Evolutionary conservation across 2,888 invertebrate species (phyloP), one percentile per base, ranked within the genome.

Genomic region (Hoplodrina blanda): DNA sequence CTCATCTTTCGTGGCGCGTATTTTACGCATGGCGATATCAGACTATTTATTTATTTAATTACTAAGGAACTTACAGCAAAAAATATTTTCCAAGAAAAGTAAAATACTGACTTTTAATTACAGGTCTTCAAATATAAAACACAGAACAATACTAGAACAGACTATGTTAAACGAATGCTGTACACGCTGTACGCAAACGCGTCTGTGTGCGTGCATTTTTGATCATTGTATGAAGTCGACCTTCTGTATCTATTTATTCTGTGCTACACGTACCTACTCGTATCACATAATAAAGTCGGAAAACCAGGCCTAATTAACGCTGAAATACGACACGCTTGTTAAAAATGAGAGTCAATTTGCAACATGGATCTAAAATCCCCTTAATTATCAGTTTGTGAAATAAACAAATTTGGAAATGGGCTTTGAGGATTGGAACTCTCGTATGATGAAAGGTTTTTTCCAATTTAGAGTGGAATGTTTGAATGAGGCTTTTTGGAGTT

Each of bases 251-350:
- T 13, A 37, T 30, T 8, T 46, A 46, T 52, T 65, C 25, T 11
- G 8, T 46, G 37, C 15, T 2, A 46, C 73, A 71, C 56, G 65
- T 46, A 46, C 37, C 37, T 37, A 37, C 46, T 46, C n/a, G 53
- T 78, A 73, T 79, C 72, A 62, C 62, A 85, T 85, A 85, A 87
- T 90, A 87, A 88, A 89, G 81, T 82, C 78, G 71, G 83, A 86
- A 85, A 88, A 84, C 79, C 78, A 83, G 86, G 86, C 89, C 91
- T 87, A 90, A 91, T 91, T 89, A 90, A 88, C 76, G 79, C 83
- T 81, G 87, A 84, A 88, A 89, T 84, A 83, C 81, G 86, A 88
- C 84, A 87, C 85, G 85, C 69, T 73, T 84, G 85, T 86, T 85
- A 82, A 85, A 82, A 84, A 84, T 81, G 70, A 69, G 74, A 72